These are phyloP conservation scores for Andrena dorsata DNA, from an alignment of 2,888 invertebrate genomes.

Conservation along the genomic window DNA sequence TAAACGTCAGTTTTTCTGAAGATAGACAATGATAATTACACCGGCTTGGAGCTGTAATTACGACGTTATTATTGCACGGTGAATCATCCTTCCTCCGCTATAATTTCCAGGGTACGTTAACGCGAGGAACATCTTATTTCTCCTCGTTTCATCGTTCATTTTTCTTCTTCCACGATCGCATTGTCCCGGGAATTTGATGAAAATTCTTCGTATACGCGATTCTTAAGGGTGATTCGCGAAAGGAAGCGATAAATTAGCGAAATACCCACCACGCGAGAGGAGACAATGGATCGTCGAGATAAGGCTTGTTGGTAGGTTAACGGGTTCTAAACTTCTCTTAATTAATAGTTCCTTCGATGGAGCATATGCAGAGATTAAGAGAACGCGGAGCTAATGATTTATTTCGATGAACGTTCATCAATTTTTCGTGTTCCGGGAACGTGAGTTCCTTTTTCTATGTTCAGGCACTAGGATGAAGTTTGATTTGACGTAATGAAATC, in stretches of 20 bases:
- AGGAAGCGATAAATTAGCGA: conserved; percentile 62
- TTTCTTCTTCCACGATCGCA: neutral
- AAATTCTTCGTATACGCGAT: conserved; percentile 16
- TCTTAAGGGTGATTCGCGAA: conserved; percentile 9
- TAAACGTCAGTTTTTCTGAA: neutral
- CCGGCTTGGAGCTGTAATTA: conserved; percentile 18
- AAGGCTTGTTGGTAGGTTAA: conserved; percentile 27
- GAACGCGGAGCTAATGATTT: conserved; percentile 17
- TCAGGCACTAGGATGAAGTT: too few relatives aligned
- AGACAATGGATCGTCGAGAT: conserved; percentile 48
- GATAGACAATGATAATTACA: conserved; percentile 18
- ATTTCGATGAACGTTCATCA: conserved; percentile 10
- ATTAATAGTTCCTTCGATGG: conserved; percentile 20
- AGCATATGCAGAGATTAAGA: neutral
- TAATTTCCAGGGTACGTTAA: conserved; percentile 27
- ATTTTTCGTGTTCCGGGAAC: conserved; percentile 12
- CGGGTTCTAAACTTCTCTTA: conserved; percentile 45
- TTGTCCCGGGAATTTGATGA: conserved; percentile 1
- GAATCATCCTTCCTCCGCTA: conserved; percentile 37
- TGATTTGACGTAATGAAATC: too few relatives aligned
- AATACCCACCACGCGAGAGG: conserved; percentile 36
- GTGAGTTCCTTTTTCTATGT: conserved; percentile 16
- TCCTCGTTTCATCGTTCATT: neutral
- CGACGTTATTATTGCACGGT: conserved; percentile 19
- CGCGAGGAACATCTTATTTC: neutral